These are phyloP conservation scores for Aix galericulata DNA, from an alignment of 2,113 vertebrate species.

Conservation along the genomic window DNA sequence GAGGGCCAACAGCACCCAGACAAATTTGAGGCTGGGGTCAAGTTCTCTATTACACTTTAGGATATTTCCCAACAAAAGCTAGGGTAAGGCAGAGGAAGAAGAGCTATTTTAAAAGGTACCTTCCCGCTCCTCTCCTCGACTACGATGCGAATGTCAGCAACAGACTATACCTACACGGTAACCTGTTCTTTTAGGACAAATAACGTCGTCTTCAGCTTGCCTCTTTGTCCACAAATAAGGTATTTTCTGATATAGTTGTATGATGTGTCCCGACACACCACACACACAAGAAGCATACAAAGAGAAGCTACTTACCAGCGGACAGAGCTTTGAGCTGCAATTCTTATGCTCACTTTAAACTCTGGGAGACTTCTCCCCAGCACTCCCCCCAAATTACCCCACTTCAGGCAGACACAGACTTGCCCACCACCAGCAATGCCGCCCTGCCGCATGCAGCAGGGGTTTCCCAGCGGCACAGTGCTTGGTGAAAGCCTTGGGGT, in stretches of 20 bases:
- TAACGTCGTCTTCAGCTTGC: not conserved
- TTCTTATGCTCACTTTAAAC: not conserved
- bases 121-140: not conserved
- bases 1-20: not conserved
- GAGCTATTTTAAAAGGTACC: not conserved
- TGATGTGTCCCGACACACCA: not conserved
- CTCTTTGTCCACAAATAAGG: not conserved
- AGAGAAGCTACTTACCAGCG: not conserved
- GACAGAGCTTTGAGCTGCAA: not conserved
- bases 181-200: not conserved
- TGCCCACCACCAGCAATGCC: not conserved
- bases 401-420: not conserved
- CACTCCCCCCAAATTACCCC: not conserved
- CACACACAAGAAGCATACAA: not conserved
- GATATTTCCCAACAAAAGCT: not conserved
- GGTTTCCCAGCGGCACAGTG: not conserved
- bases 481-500: not conserved
- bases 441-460: not conserved
- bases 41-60: not conserved
- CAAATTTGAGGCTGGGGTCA: not conserved
- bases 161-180: not conserved
- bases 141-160: not conserved
- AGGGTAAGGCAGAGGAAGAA: not conserved
- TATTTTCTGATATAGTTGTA: rapidly evolving
- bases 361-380: not conserved